Percentiles rank a stretch among this genome's conserved stretches.
Evolutionary conservation across 2,888 invertebrate species (phyloP).

Genomic region (Mayetiola destructor): DNA sequence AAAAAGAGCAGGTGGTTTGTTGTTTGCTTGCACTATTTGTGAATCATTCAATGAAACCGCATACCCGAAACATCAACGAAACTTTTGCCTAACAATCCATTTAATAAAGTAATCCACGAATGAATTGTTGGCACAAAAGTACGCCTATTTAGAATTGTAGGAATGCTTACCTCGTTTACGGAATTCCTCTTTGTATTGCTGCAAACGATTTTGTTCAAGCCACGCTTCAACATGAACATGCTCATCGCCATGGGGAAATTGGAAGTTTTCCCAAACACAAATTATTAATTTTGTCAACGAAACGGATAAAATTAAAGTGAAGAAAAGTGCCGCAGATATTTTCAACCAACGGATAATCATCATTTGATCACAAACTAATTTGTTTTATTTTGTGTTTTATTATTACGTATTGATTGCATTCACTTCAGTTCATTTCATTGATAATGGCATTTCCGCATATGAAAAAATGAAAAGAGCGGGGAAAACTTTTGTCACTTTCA

Average conservation of each 20-base stretch:
- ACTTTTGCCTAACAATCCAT: neutral
- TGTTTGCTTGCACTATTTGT: too few species aligned
- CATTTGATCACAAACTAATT: neutral
- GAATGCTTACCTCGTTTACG: conserved; percentile 51
- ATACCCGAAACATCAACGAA: neutral
- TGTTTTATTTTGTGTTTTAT: too few species aligned
- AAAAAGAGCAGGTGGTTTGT: conserved; percentile 1
- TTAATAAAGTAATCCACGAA: neutral
- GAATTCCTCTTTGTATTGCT: conserved; percentile 54
- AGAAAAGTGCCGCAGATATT: conserved; percentile 35
- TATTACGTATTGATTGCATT: too few species aligned
- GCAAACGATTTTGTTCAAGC: conserved; percentile 58
- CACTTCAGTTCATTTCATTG: too few species aligned
- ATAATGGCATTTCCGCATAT: too few species aligned
- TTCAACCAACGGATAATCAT: conserved; percentile 34
- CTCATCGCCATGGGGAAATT: conserved; percentile 35
- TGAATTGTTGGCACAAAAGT: neutral
- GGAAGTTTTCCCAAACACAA: conserved; percentile 34
- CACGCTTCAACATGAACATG: conserved; percentile 54
- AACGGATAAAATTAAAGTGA: conserved; percentile 38
- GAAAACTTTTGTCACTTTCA: too few species aligned
- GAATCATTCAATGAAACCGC: too few species aligned
- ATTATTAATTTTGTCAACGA: conserved; percentile 37
- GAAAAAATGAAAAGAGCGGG: too few species aligned
- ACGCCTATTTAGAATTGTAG: too few species aligned